A percentile compares a stretch with the other conserved stretches of the same genome.
phyloP scores from a whole-genome alignment of 2,888 invertebrate genomes.

The Tenthredo livida region DNA sequence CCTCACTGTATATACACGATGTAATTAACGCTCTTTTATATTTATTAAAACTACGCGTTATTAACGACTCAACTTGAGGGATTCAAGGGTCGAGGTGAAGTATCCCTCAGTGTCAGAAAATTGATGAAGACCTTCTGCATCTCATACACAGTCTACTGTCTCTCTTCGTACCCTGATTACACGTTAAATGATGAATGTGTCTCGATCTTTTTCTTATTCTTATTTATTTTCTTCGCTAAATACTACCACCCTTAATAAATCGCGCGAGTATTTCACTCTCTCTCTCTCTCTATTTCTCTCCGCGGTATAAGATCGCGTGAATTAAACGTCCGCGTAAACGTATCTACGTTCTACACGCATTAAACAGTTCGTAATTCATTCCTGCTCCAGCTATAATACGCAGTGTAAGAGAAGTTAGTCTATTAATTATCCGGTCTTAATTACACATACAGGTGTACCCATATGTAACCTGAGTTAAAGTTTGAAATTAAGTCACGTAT shows the following conservation, averaged over 20 bases:
- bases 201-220: not conserved
- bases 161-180: too few relatives aligned
- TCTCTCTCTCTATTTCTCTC: not conserved
- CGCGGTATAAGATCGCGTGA: not conserved
- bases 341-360: not conserved
- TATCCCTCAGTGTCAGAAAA: slow-evolving; percentile 32
- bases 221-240: too few relatives aligned
- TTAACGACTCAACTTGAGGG: not conserved
- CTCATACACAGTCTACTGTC: too few relatives aligned
- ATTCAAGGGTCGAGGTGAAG: slow-evolving; percentile 37
- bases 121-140: slow-evolving; percentile 17
- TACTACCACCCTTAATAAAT: not conserved
- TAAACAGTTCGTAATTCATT: slow-evolving; percentile 45
- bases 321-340: slow-evolving; percentile 5
- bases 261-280: not conserved
- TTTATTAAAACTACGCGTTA: not conserved
- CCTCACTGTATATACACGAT: too few relatives aligned
- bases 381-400: not conserved
- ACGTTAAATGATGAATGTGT: too few relatives aligned
- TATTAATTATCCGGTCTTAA: slow-evolving; percentile 47
- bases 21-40: not conserved
- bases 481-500: slow-evolving; percentile 51
- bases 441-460: slow-evolving; percentile 25
- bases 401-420: slow-evolving; percentile 1
- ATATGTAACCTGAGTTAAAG: slow-evolving; percentile 36